Base-by-base conservation (phyloP, 2,797 vertebrate genomes). In the Delichon dasypus region DNA sequence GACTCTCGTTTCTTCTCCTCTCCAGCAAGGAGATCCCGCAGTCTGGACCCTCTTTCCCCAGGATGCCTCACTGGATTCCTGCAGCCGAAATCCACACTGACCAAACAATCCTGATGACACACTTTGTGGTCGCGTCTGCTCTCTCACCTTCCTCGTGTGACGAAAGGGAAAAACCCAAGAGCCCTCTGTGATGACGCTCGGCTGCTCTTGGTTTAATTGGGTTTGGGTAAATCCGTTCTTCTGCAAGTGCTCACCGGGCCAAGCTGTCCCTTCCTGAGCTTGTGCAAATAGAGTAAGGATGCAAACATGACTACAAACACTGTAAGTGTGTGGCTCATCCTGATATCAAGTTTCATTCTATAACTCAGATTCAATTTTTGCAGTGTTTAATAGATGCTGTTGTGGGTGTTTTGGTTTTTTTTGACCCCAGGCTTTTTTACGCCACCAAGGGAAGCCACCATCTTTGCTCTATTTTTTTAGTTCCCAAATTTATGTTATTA, bases 21-120 rank as follows among this genome's bases (percentile, higher is more conserved):
- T 27, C 47, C 75, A n/a, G 13, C 0, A 0, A 71, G 16, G 27
- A 0, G 0, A 17, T 75, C 72, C 68, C 77, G 55, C 1, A 0
- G 5, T 6, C 29, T 61, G 36, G 32, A 15, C 13, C 40, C 25
- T 48, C 57, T 19, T 34, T 45, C 61, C 62, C 25, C 1, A 12
- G 66, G 42, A 21, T 34, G 38, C 60, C 55, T 94, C 62, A 0
- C n/a, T 0, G 27, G 5, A 4, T 34, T 60, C 71, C 55, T 29
- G 62, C 77, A 87, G 73, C 55, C 1, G 0, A 55, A 77, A 77
- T 1, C 29, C 57, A 2, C 0, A 0, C 64, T 27, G 5, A 16
- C 27, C 74, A 73, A 78, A 64, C 4, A 73, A 23, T 4, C 34
- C 74, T 1, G 18, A 50, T 89, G 95, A 94, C 87, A 55, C n/a